Evolutionary conservation across 2,888 invertebrate genomes (phyloP).

Genomic region (Hipparchia sbordonii): DNA sequence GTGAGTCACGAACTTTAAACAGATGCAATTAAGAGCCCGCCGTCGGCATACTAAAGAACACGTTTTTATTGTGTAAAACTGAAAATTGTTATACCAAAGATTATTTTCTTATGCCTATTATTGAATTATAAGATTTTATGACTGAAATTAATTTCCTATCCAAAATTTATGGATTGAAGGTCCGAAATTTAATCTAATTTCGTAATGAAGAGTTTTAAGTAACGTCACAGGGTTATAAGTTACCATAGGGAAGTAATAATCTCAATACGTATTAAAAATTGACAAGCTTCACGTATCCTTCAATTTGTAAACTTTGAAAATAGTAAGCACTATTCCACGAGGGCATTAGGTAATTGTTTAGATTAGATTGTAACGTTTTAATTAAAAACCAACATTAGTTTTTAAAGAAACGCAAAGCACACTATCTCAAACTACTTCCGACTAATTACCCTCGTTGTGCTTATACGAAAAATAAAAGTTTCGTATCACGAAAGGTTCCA

Average conservation of each 20-base stretch:
- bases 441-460: slow-evolving; percentile 4
- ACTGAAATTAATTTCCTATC: too few species aligned
- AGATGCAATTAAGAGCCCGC: slow-evolving; percentile 70
- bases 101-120: not conserved
- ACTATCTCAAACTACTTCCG: slow-evolving; percentile 13
- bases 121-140: not conserved
- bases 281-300: too few species aligned
- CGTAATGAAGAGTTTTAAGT: too few species aligned
- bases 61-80: slow-evolving; percentile 46
- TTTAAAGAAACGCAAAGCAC: not conserved
- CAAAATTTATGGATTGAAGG: too few species aligned
- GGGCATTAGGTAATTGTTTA: too few species aligned
- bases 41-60: slow-evolving; percentile 63
- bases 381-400: not conserved
- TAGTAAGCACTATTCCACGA: too few species aligned
- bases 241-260: too few species aligned
- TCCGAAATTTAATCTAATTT: too few species aligned
- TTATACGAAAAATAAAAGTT: slow-evolving; percentile 1
- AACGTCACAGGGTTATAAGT: too few species aligned
- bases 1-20: slow-evolving; percentile 67
- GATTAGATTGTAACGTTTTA: not conserved
- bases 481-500: not conserved
- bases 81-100: not conserved
- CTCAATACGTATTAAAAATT: too few species aligned
- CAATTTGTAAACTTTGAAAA: too few species aligned